A percentile compares a stretch with the other conserved stretches of the same genome.
These are phyloP conservation scores for Morpho achilles DNA, from an alignment of 2,888 invertebrate genomes.

Conservation along the genomic window DNA sequence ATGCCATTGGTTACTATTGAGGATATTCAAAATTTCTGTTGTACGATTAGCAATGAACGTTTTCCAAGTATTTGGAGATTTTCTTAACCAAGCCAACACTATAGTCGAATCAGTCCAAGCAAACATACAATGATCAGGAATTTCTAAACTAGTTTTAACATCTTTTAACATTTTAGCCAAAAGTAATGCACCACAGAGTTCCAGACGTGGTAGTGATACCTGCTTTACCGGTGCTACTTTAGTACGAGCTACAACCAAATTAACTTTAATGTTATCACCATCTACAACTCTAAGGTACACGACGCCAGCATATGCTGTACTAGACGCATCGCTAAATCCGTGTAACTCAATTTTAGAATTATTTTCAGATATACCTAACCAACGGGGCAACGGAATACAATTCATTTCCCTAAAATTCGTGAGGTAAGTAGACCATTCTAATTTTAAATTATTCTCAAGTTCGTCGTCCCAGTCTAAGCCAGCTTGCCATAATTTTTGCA, in stretches of 20 bases:
- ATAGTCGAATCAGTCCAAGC: slow-evolving; percentile 29
- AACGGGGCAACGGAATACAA: slow-evolving; percentile 11
- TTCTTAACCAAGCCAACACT: slow-evolving; percentile 29
- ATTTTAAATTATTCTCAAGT: too few relatives aligned
- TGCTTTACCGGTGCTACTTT: slow-evolving; percentile 18
- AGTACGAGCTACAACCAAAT: slow-evolving; percentile 19
- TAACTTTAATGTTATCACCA: slow-evolving; percentile 11
- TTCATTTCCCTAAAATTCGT: slow-evolving; percentile 22
- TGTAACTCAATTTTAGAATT: too few relatives aligned
- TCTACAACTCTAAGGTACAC: slow-evolving; percentile 22
- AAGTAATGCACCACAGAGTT: background rate
- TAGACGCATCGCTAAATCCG: too few relatives aligned
- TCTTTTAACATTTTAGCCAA: slow-evolving; percentile 2
- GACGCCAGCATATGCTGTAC: slow-evolving; percentile 25
- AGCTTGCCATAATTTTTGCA: too few relatives aligned
- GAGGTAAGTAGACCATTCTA: background rate
- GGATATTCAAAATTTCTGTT: slow-evolving; percentile 25
- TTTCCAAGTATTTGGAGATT: slow-evolving; percentile 28
- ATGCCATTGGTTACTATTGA: too few relatives aligned
- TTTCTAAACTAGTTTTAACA: slow-evolving; percentile 8
- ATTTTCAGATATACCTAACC: too few relatives aligned
- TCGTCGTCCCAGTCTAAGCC: too few relatives aligned
- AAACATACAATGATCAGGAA: slow-evolving; percentile 10
- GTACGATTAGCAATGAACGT: slow-evolving; percentile 10
- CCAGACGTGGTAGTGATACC: slow-evolving; percentile 6